Evolutionary conservation across 2,797 vertebrate species (phyloP), one percentile per base, ranked within the genome.

Genomic region (Lepus oiostolus): DNA sequence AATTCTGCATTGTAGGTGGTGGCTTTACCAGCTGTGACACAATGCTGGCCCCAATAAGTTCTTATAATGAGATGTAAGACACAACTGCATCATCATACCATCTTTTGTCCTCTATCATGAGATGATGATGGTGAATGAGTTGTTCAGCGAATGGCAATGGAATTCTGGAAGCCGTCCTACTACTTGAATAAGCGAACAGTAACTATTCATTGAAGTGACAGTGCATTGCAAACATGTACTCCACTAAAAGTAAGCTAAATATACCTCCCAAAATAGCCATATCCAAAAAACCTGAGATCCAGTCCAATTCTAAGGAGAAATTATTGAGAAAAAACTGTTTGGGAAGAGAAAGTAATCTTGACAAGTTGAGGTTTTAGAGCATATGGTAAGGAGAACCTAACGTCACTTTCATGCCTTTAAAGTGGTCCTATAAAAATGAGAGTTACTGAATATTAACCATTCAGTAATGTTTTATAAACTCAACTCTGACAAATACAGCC

Each of bases 131-230:
- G 1, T 42, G 3, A 11, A 1, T 28, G 16, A 67, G 1, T 50
- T 58, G 6, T 1, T 30, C 5, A 16, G 0, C n/a, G 32, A 76
- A 1, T 50, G 12, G 13, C 0, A 30, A 85, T 32, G 5, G 1
- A 50, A 17, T 91, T 5, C 16, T 35, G 63, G 22, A 26, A 63
- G 12, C 4, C 3, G 13, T 28, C 8, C 22, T 1, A 74, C 1
- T 63, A 13, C 22, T 14, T 87, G 62, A 42, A 16, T 54, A 2
- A 70, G 0, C n/a, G 35, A 32, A 2, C 6, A 63, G 19, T 63
- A 58, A 50, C 21, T 79, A 32, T 26, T 42, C 24, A 32, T 7
- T 60, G 42, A 47, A 35, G 9, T 30, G 21, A 42, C n/a, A 21
- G 4, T 47, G 4, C 19, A 63, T 1, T 72, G n/a, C 13, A 11